Evolutionary conservation across 2,888 invertebrate genomes (phyloP), one percentile per base, ranked within the genome.

Genomic region (Galeopsomyia nigrocyanea): DNA sequence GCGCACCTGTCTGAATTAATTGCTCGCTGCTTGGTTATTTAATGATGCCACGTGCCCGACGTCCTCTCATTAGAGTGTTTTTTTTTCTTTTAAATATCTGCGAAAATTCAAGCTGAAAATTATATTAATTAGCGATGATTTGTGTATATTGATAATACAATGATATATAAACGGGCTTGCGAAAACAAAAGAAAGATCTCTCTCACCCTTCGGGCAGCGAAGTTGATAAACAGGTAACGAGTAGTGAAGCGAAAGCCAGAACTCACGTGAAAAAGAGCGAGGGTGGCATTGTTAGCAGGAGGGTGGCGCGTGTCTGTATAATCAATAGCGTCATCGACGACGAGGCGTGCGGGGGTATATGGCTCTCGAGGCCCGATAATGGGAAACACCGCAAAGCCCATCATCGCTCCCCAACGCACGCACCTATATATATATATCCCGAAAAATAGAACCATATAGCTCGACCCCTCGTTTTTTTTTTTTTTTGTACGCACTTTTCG

Each of bases 311-410:
- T 55, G 19, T 21, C 81, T 83, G 82, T 82, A 83, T 84, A 83
- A 84, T 84, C 83, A 83, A 83, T 83, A 83, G 77, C 77, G 79
- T 79, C 80, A 79, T 80, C 77, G 78, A 53, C 63, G 53, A 21
- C 16, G 51, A 16, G 51, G 51, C 6, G 17, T 79, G 81, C 82
- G 82, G 79, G 78, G 80, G 80, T 10, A 39, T 31, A 31, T 7
- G 39, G 39, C 39, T 39, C 13, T 39, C 39, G 1, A 3, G 39
- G 39, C 7, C 31, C 75, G 75, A 78, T 80, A 80, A 80, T 80
- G 77, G 80, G 79, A 80, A 82, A 81, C 79, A 78, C 79, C 79
- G 73, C 77, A 78, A 71, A 66, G 73, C 75, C 75, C 76, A 74
- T 71, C 77, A 74, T 74, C 76, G 77, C 75, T 68, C 67, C 53